phyloP scores from a whole-genome alignment of 2,888 invertebrate genomes.

The Tetrapedia diversipes region DNA sequence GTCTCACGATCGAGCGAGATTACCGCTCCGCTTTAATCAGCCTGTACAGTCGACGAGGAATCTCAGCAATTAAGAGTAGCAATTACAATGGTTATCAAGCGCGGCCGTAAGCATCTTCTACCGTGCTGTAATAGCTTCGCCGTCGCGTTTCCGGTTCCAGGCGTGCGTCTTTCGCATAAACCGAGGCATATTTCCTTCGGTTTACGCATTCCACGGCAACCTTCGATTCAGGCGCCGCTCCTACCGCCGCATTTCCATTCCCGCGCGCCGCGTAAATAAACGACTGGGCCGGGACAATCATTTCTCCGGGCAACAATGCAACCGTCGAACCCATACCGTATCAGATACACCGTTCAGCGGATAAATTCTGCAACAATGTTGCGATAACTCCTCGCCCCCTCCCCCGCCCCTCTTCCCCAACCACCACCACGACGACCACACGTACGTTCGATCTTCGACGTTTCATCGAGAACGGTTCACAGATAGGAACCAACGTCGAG shows the following conservation, averaged over 20 bases:
- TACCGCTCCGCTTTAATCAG: too few species aligned
- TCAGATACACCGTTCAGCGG: background rate
- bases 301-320: background rate
- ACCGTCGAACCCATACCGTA: constrained; percentile 2
- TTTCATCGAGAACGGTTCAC: background rate
- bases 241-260: constrained; percentile 3
- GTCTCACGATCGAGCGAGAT: too few species aligned
- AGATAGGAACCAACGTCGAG: too few species aligned
- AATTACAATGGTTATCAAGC: background rate
- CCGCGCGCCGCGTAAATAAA: constrained; percentile 1
- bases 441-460: constrained; percentile 8
- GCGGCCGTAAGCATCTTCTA: too few species aligned
- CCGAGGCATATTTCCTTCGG: constrained; percentile 36
- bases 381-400: background rate
- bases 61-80: background rate
- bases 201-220: constrained; percentile 33
- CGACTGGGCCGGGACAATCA: background rate
- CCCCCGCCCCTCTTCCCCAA: too few species aligned
- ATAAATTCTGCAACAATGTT: background rate
- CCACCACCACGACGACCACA: too few species aligned
- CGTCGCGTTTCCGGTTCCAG: constrained; percentile 25
- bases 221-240: constrained; percentile 5
- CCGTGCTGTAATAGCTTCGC: too few species aligned
- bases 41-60: too few species aligned
- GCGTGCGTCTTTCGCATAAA: constrained; percentile 21